These are phyloP conservation scores for Lichenostomus cassidix DNA, from an alignment of 2,113 vertebrate genomes.

Conservation along the genomic window DNA sequence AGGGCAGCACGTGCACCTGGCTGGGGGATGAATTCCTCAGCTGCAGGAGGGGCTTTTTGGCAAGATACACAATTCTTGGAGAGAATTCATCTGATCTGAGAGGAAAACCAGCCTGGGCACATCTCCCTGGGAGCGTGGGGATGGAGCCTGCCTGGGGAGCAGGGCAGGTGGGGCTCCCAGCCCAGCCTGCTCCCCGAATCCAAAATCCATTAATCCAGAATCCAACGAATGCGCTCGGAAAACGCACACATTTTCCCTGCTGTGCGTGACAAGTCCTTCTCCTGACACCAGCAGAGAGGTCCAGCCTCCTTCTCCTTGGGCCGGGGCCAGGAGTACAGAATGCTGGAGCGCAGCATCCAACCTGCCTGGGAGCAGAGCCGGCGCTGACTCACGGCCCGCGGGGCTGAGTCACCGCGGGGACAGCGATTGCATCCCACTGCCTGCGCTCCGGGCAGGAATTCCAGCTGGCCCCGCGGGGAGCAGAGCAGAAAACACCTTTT, in stretches of 20 bases:
- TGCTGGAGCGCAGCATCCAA: neutral
- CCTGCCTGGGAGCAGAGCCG: neutral
- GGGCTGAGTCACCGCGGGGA: neutral
- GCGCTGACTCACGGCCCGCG: neutral
- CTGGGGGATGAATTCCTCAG: neutral
- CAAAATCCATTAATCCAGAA: neutral
- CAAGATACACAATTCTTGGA: neutral
- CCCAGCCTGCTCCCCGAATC: rapidly evolving
- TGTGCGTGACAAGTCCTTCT: neutral
- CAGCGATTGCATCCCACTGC: neutral
- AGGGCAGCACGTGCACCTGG: neutral
- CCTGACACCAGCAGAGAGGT: neutral
- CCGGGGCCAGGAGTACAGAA: neutral
- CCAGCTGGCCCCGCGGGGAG: neutral
- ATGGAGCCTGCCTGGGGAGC: neutral
- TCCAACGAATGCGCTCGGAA: neutral
- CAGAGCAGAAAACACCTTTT: neutral
- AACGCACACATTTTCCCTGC: neutral
- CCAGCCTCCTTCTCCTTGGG: neutral
- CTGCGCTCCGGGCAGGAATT: neutral
- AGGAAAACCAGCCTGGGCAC: neutral
- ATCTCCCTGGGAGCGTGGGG: rapidly evolving
- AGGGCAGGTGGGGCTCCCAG: neutral
- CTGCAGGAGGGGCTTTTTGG: neutral
- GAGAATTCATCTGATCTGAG: neutral